phyloP scores from a whole-genome alignment of 2,113 vertebrate species.

The Pleuronectes platessa region DNA sequence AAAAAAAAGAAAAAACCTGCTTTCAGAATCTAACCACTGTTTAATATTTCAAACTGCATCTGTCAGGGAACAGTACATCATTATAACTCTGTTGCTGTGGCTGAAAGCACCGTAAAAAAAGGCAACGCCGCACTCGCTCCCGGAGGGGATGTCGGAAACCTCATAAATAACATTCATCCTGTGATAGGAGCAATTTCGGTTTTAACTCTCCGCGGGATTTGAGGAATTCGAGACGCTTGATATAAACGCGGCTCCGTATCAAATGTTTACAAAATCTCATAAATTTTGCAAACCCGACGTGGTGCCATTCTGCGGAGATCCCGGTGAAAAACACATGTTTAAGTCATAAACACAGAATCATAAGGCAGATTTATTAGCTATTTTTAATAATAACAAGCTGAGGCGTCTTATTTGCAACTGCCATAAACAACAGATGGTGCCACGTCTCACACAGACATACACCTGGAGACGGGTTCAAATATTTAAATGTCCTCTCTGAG shows the following conservation, averaged over 20 bases:
- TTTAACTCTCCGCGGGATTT: not conserved
- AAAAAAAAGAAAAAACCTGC: not conserved
- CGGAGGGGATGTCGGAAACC: not conserved
- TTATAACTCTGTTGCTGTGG: not conserved
- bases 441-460: not conserved
- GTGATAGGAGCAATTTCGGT: not conserved
- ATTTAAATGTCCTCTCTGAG: slow-evolving; percentile 16
- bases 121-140: not conserved
- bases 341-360: no score
- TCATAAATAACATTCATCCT: not conserved
- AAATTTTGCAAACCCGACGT: not conserved
- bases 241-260: not conserved
- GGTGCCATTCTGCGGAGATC: not conserved
- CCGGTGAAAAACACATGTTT: no score
- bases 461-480: not conserved
- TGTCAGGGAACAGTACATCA: not conserved
- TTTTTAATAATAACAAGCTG: not conserved
- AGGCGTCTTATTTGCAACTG: not conserved
- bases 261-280: not conserved
- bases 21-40: not conserved
- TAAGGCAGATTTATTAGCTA: not conserved
- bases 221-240: not conserved
- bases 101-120: not conserved
- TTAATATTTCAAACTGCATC: not conserved
- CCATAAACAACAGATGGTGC: not conserved